Conservation (phyloP, 2,113 vertebrate genomes). For the Rhineura floridana region DNA sequence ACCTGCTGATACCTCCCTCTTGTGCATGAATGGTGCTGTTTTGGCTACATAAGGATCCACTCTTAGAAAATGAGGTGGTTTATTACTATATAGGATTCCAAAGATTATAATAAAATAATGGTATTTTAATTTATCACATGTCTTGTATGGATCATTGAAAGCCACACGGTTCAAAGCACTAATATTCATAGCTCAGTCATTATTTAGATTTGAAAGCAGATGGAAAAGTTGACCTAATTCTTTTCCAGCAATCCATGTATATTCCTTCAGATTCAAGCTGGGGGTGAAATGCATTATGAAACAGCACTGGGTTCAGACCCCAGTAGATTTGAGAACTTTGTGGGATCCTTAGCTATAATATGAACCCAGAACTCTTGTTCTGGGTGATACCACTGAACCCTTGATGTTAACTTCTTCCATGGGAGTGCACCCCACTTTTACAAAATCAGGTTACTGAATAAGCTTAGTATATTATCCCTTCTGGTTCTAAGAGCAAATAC, state of each 20-base stretch:
- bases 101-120: neutral
- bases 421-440: accelerated
- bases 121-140: neutral
- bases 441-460: accelerated
- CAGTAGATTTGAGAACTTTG: neutral
- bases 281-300: neutral
- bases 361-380: neutral
- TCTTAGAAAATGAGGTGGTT: neutral
- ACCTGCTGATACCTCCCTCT: neutral
- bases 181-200: neutral
- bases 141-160: neutral
- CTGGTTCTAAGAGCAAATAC: constrained; percentile 91
- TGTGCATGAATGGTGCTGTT: neutral
- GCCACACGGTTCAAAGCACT: neutral
- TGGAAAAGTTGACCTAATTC: neutral
- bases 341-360: neutral
- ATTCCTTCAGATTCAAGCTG: neutral
- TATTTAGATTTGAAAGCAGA: neutral
- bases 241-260: neutral
- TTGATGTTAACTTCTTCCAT: neutral
- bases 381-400: neutral
- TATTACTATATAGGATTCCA: neutral
- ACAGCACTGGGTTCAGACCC: neutral
- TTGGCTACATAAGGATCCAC: too few species aligned
- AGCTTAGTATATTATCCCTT: constrained; percentile 83